phyloP scores from a whole-genome alignment of 2,888 invertebrate genomes.

The Plagodis dolabraria region DNA sequence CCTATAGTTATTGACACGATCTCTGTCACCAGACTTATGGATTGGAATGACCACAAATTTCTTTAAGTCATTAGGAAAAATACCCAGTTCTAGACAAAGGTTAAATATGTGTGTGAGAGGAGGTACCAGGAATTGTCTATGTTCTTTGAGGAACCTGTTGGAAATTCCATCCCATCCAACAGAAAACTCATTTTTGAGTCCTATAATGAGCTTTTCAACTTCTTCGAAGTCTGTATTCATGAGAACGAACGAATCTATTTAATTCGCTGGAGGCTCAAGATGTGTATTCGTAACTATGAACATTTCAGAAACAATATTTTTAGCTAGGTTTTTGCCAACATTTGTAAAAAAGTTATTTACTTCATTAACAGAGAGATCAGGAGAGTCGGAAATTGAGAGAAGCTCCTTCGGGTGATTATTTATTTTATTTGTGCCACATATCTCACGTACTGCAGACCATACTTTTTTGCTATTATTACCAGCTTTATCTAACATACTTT shows the following conservation, averaged over 20 bases:
- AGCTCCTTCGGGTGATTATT: background rate
- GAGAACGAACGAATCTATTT: background rate
- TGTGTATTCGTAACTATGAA: too few species aligned
- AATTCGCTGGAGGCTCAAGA: too few species aligned
- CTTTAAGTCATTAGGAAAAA: constrained; percentile 23
- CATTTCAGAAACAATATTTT: too few species aligned
- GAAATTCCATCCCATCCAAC: constrained; percentile 7
- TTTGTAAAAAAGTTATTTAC: background rate
- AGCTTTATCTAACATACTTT: constrained; percentile 8
- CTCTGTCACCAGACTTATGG: constrained; percentile 20
- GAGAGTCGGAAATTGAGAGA: background rate
- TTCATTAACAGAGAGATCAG: background rate
- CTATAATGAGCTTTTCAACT: background rate
- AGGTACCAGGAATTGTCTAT: background rate
- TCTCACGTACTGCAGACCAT: constrained; percentile 14
- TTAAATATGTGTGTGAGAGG: constrained; percentile 5
- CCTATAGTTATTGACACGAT: constrained; percentile 26
- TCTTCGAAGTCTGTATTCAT: background rate
- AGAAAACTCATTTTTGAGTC: constrained; percentile 1
- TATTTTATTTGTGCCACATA: constrained; percentile 1
- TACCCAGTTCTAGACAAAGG: constrained; percentile 3
- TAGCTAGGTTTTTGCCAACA: constrained; percentile 3
- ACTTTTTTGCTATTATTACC: constrained; percentile 13
- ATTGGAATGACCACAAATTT: constrained; percentile 18
- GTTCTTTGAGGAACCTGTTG: constrained; percentile 1